Percentiles rank a stretch among this genome's conserved stretches.
Conservation (phyloP, 2,797 vertebrate genomes). For the Limnodromus scolopaceus region DNA sequence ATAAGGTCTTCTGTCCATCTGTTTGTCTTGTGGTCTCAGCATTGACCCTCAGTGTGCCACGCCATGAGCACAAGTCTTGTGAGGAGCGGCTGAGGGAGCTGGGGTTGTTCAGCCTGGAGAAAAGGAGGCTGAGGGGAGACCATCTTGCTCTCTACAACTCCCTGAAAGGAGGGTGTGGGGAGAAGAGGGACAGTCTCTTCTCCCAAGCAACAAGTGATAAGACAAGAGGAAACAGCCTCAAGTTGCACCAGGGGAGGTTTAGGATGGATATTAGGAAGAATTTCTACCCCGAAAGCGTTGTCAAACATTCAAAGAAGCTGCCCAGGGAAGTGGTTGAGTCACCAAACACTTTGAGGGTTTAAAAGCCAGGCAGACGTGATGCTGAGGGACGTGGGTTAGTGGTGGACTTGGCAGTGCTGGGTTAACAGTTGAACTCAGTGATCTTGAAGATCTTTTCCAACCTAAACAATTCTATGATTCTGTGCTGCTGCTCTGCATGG, state of each 20-base stretch:
- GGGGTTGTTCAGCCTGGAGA: not conserved
- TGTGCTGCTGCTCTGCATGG: not conserved
- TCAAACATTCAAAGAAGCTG: not conserved
- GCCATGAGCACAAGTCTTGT: not conserved
- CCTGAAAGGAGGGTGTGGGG: not conserved
- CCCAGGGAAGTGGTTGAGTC: no score
- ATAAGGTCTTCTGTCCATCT: not conserved
- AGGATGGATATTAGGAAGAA: not conserved
- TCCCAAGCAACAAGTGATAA: not conserved
- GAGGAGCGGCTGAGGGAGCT: not conserved
- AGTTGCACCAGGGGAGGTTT: not conserved
- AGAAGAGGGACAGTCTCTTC: not conserved
- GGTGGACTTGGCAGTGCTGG: not conserved
- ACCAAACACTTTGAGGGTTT: not conserved
- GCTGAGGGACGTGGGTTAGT: not conserved
- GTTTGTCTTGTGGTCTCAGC: not conserved
- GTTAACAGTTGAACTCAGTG: not conserved
- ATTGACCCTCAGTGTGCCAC: not conserved
- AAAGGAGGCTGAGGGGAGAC: not conserved
- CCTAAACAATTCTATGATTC: not conserved
- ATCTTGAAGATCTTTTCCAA: not conserved
- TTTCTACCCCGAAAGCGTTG: not conserved
- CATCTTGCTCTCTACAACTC: not conserved
- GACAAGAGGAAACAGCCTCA: not conserved
- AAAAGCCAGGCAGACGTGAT: not conserved